phyloP scores from a whole-genome alignment of 1,140 invertebrate species.

The Acromyrmex heyeri region DNA sequence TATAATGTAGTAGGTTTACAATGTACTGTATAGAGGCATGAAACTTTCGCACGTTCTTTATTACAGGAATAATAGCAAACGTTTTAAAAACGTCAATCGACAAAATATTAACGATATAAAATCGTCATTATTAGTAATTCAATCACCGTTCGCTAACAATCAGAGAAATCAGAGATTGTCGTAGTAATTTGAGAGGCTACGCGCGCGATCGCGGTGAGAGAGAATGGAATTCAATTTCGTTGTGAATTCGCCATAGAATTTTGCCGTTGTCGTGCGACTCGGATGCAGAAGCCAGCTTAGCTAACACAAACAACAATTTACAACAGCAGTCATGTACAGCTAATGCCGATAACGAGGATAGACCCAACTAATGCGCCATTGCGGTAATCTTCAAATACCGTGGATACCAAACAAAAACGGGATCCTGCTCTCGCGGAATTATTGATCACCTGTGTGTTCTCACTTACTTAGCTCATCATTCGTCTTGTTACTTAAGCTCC shows the following conservation, averaged over 20 bases:
- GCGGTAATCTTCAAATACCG: slow-evolving; percentile 47
- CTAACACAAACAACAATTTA: slow-evolving; percentile 47
- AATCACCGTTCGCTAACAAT: not conserved
- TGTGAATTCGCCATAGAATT: not conserved
- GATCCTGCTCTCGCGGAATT: slow-evolving; percentile 33
- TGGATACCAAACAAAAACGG: slow-evolving; percentile 19
- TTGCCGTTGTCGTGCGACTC: not conserved
- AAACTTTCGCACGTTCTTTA: slow-evolving; percentile 35
- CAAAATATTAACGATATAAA: slow-evolving; percentile 34
- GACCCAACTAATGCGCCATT: slow-evolving; percentile 20
- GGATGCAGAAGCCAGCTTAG: slow-evolving; percentile 5
- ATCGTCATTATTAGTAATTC: slow-evolving; percentile 4
- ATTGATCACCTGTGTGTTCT: slow-evolving; percentile 49
- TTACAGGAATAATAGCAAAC: slow-evolving; percentile 21
- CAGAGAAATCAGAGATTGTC: slow-evolving; percentile 8
- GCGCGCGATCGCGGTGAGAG: not conserved
- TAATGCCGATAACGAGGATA: slow-evolving; percentile 32
- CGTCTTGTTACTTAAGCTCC: slow-evolving; percentile 46
- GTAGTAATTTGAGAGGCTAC: not conserved
- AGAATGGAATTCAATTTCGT: slow-evolving; percentile 22
- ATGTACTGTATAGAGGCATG: slow-evolving; percentile 23
- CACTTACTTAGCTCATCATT: slow-evolving; percentile 50
- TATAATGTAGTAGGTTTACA: slow-evolving; percentile 31
- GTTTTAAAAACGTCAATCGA: slow-evolving; percentile 9
- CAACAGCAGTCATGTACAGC: slow-evolving; percentile 6